Conservation (phyloP, 2,113 vertebrate species). For the Crypturellus undulatus region DNA sequence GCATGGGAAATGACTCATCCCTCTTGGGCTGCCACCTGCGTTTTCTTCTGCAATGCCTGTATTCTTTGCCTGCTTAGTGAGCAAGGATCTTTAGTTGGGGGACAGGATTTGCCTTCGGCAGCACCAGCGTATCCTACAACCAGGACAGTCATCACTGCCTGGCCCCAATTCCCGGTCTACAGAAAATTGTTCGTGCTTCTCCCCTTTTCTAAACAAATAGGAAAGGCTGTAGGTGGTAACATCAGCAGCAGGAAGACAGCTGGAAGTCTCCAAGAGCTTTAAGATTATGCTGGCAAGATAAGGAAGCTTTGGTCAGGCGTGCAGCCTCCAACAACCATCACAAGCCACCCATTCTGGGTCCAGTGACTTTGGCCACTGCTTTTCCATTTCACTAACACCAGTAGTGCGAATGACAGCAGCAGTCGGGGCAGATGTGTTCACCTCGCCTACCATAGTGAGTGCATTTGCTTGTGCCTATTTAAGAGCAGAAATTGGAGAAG, state of each 20-base stretch:
- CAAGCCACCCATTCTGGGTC: not conserved
- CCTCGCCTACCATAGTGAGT: not conserved
- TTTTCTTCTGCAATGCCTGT: not conserved
- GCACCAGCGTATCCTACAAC: accelerated
- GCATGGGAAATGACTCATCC: not conserved
- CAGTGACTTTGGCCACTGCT: not conserved
- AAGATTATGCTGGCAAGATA: not conserved
- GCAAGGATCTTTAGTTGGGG: not conserved
- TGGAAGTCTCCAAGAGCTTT: not conserved
- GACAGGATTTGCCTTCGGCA: not conserved
- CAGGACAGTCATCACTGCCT: accelerated
- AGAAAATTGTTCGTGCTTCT: not conserved
- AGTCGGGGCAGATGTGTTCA: not conserved
- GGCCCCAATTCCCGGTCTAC: not conserved
- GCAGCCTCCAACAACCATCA: not conserved
- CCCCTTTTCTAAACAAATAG: not conserved
- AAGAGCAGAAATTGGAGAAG: not conserved
- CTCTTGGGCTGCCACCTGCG: not conserved
- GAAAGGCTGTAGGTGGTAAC: not conserved
- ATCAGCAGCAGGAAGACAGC: not conserved
- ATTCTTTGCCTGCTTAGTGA: not conserved
- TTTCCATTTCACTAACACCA: not conserved
- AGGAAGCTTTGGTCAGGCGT: not conserved
- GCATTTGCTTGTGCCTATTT: accelerated
- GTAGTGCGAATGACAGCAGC: not conserved